Evolutionary conservation across 2,797 vertebrate genomes (phyloP), one percentile per base, ranked within the genome.

Genomic region (Eulemur coronatus): DNA sequence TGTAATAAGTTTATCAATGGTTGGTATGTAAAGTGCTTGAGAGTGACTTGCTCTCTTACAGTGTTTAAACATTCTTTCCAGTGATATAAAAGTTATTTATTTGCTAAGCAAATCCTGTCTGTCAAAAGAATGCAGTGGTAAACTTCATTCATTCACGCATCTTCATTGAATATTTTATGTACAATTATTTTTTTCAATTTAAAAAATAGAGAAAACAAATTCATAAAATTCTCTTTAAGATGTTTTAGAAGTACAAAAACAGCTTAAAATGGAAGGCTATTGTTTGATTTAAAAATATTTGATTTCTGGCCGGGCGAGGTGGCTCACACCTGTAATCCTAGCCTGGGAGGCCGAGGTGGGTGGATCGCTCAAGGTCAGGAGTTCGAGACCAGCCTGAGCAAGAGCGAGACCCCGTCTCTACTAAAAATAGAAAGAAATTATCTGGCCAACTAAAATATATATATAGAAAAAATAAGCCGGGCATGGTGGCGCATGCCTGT

Each of bases 11-110:
- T 98, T 97, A 95, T 97, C 95, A 97, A 92, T 75, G 84, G 85
- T 59, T 94, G 85, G 72, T 93, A 86, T 95, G 57, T 72, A 94
- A 97, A 95, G 88, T 95, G 88, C 81, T 96, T 55, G 84, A 91
- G 92, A 95, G 95, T 91, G 57, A 61, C 84, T 95, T 81, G 81
- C 89, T 95, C 80, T 92, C 84, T 95, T 82, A 79, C 14, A n/a
- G 50, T 97, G 72, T 97, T 97, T 97, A 92, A 98, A 96, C 94
- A 96, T 96, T 98, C 91, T 85, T 95, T 91, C 52, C 92, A 86
- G 61, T 0, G 73, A 91, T 94, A 96, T 72, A 35, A 43, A 82
- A 88, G 89, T 73, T 96, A 95, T 95, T 97, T 97, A 96, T 96
- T 97, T 92, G 55, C 57, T 94, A 89, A 97, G 89, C 35, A 82